phyloP scores from a whole-genome alignment of 1,140 invertebrate genomes.

The Lysiphlebus fabarum region DNA sequence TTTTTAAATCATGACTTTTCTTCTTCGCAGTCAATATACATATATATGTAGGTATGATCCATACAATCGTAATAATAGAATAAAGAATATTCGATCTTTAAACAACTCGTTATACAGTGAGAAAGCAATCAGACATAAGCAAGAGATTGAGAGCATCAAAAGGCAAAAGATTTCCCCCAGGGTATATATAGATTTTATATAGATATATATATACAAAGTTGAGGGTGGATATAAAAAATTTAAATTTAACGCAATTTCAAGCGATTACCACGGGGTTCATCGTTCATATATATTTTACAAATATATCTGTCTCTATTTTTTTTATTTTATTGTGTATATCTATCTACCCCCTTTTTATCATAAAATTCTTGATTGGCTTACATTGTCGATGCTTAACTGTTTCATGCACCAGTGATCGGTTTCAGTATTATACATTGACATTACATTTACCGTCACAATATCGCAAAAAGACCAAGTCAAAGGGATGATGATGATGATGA shows the following conservation, averaged over 20 bases:
- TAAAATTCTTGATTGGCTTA: conserved; percentile 51
- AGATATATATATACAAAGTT: background rate
- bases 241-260: conserved; percentile 53
- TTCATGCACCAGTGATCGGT: conserved; percentile 56
- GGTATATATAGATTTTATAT: conserved; percentile 11
- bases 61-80: conserved; percentile 34
- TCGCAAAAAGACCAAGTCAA: conserved; percentile 3
- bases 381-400: conserved; percentile 57
- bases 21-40: conserved; percentile 25
- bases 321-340: conserved; percentile 7
- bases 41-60: too few relatives aligned
- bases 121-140: conserved; percentile 9
- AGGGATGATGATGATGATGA: conserved; percentile 38
- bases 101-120: background rate
- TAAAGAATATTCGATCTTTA: background rate
- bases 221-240: conserved; percentile 40
- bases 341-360: conserved; percentile 27
- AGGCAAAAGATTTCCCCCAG: conserved; percentile 25
- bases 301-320: conserved; percentile 22
- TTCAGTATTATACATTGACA: conserved; percentile 16
- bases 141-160: conserved; percentile 32
- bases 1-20: conserved; percentile 13
- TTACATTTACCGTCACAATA: too few relatives aligned
- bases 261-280: conserved; percentile 43
- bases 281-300: background rate